Conservation (phyloP, 1,140 invertebrate species). For the Conus ventricosus region DNA sequence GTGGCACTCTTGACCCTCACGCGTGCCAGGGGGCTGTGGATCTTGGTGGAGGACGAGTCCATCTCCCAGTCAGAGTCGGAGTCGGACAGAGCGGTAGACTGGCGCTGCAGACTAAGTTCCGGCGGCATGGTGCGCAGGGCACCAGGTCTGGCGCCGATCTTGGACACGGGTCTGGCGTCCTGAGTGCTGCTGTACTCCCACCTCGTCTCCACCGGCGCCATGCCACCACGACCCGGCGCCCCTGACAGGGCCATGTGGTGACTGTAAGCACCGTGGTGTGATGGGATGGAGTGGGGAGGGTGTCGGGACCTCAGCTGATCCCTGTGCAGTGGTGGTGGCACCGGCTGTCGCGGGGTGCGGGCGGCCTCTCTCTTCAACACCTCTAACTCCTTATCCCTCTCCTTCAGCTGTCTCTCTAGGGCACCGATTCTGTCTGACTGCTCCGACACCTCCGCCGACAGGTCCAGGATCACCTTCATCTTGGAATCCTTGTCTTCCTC, state of each 20-base stretch:
- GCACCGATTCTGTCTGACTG: not conserved
- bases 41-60: not conserved
- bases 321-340: not conserved
- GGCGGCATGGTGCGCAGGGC: not conserved
- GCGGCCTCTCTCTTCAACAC: not conserved
- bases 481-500: not conserved
- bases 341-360: not conserved
- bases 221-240: not conserved
- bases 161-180: not conserved
- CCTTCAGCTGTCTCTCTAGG: not conserved
- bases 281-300: not conserved
- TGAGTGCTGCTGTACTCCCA: not conserved
- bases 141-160: not conserved
- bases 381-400: not conserved
- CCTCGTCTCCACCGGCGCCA: not conserved
- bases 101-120: not conserved
- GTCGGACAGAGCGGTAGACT: slow-evolving; percentile 23
- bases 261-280: not conserved
- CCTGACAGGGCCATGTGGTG: not conserved
- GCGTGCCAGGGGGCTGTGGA: slow-evolving; percentile 19
- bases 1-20: slow-evolving; percentile 8
- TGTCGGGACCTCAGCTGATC: not conserved
- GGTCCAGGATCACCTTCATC: slow-evolving; percentile 15
- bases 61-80: slow-evolving; percentile 23
- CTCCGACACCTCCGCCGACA: slow-evolving; percentile 17